phyloP scores from a whole-genome alignment of 2,797 vertebrate genomes.

The Cuniculus paca region DNA sequence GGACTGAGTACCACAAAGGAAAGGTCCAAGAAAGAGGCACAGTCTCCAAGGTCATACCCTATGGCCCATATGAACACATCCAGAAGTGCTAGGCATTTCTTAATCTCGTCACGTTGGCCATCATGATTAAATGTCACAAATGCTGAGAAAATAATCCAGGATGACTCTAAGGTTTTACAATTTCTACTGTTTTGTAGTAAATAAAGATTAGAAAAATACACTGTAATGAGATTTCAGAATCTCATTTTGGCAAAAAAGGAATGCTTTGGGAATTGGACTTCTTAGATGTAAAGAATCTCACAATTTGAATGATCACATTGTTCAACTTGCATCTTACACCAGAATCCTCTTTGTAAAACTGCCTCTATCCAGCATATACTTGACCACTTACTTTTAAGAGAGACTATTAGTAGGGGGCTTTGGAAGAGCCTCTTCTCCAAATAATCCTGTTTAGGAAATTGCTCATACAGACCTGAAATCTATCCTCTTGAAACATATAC shows the following conservation, averaged over 20 bases:
- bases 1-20: not conserved
- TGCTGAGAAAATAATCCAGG: not conserved
- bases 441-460: constrained; percentile 3
- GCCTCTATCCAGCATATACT: not conserved
- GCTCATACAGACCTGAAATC: constrained; percentile 9
- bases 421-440: not conserved
- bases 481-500: not conserved
- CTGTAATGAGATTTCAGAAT: not conserved
- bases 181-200: not conserved
- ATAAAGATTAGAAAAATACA: not conserved
- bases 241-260: not conserved
- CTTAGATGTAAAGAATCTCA: not conserved
- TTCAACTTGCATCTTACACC: not conserved
- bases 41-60: not conserved
- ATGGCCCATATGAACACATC: not conserved
- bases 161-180: not conserved
- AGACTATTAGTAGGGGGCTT: not conserved
- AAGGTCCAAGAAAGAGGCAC: not conserved
- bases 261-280: constrained; percentile 38
- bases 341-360: not conserved
- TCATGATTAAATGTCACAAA: not conserved
- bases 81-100: not conserved
- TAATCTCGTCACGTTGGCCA: not conserved
- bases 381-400: not conserved
- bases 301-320: not conserved